phyloP scores from a whole-genome alignment of 2,797 vertebrate species.

The Nannoperca obscura region DNA sequence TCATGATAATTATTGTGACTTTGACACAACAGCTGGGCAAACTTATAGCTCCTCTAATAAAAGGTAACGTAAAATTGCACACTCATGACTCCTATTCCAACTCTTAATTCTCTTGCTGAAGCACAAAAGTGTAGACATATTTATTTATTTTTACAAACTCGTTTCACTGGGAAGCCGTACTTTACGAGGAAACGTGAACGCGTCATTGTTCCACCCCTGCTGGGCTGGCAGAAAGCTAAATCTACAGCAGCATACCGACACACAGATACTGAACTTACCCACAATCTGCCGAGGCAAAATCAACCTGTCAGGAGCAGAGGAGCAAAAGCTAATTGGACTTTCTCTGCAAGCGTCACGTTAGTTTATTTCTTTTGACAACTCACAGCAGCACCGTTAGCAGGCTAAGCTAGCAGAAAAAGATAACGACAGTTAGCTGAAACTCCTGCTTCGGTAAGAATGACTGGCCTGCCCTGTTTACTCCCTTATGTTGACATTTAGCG shows the following conservation, averaged over 20 bases:
- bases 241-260: constrained; percentile 59
- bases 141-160: background rate
- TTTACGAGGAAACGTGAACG: constrained; percentile 69
- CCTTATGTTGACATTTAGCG: constrained; percentile 21
- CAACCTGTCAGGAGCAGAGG: background rate
- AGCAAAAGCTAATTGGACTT: background rate
- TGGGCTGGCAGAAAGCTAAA: constrained; percentile 63
- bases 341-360: background rate
- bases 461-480: constrained; percentile 68
- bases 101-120: background rate
- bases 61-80: background rate
- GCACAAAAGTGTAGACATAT: too few species aligned
- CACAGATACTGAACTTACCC: constrained; percentile 6
- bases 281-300: background rate
- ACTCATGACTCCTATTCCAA: background rate
- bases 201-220: constrained; percentile 71
- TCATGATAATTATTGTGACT: background rate
- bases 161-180: fast-evolving
- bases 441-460: constrained; percentile 75
- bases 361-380: constrained; percentile 26
- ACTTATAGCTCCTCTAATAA: background rate
- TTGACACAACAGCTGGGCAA: background rate
- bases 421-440: constrained; percentile 68
- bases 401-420: constrained; percentile 64
- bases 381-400: constrained; percentile 37